These are phyloP conservation scores for Scylla paramamosain DNA, from an alignment of 1,140 invertebrate species.

Conservation along the genomic window DNA sequence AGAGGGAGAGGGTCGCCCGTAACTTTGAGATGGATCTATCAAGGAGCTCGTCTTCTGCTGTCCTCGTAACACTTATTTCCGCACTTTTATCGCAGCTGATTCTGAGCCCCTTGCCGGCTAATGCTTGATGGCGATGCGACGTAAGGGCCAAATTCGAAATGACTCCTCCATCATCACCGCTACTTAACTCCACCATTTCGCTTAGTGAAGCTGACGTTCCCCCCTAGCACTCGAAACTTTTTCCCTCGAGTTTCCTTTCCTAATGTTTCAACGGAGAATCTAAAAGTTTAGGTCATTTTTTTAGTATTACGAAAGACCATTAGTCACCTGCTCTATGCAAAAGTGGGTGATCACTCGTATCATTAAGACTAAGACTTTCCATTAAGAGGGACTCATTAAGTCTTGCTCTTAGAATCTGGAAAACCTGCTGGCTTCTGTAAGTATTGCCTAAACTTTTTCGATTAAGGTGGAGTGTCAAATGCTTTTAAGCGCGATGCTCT, in stretches of 20 bases:
- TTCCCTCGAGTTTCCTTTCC: neutral
- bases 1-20: too few relatives aligned
- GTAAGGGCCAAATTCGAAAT: neutral
- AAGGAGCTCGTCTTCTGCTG: neutral
- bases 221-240: conserved; percentile 34
- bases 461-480: conserved; percentile 64
- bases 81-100: too few relatives aligned
- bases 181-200: neutral
- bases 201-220: neutral
- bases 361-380: conserved; percentile 73
- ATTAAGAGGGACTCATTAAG: conserved; percentile 67
- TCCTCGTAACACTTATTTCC: too few relatives aligned
- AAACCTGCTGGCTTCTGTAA: conserved; percentile 26
- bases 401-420: conserved; percentile 27
- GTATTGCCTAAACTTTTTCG: conserved; percentile 59
- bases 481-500: conserved; percentile 42
- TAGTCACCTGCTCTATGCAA: conserved; percentile 66
- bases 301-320: conserved; percentile 65
- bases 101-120: too few relatives aligned
- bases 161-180: neutral
- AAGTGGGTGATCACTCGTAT: conserved; percentile 67
- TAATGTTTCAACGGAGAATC: neutral
- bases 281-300: conserved; percentile 69
- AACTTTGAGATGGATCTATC: conserved; percentile 33
- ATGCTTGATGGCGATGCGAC: too few relatives aligned